Conservation (phyloP, 1,140 invertebrate genomes). For the Prorops nasuta region DNA sequence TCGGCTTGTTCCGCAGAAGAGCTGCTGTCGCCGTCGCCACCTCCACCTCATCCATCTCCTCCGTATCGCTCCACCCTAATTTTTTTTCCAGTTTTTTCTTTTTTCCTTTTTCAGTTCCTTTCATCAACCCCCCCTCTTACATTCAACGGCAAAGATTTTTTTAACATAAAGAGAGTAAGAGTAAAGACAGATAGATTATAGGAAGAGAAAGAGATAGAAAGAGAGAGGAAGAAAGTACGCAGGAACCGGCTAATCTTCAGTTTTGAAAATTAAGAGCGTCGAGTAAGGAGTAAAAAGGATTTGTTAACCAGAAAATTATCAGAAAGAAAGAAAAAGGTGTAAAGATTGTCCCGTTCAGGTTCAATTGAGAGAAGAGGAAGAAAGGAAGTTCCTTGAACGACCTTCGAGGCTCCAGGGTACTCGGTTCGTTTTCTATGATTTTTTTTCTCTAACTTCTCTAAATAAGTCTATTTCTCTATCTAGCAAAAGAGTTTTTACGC, state of each 20-base stretch:
- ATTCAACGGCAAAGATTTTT: background rate
- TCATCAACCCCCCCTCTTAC: background rate
- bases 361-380: background rate
- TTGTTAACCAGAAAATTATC: no score
- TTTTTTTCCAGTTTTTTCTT: slow-evolving; percentile 30
- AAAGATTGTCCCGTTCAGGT: background rate
- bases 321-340: slow-evolving; percentile 4
- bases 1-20: slow-evolving; percentile 56
- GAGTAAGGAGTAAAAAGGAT: no score
- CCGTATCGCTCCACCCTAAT: slow-evolving; percentile 50
- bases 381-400: background rate
- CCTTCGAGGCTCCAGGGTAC: background rate
- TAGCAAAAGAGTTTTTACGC: no score
- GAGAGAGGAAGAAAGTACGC: no score
- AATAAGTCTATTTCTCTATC: no score
- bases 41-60: slow-evolving; percentile 48
- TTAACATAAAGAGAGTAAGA: slow-evolving; percentile 1
- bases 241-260: no score
- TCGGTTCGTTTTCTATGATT: no score
- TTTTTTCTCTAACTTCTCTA: no score
- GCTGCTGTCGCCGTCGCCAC: slow-evolving; percentile 47
- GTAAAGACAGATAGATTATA: slow-evolving; percentile 1
- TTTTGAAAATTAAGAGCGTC: no score
- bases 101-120: slow-evolving; percentile 1
- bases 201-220: slow-evolving; percentile 1